A percentile compares a stretch with the other conserved stretches of the same genome.
These are phyloP conservation scores for Drosophila jambulina DNA, from an alignment of 1,140 invertebrate genomes.

Conservation along the genomic window DNA sequence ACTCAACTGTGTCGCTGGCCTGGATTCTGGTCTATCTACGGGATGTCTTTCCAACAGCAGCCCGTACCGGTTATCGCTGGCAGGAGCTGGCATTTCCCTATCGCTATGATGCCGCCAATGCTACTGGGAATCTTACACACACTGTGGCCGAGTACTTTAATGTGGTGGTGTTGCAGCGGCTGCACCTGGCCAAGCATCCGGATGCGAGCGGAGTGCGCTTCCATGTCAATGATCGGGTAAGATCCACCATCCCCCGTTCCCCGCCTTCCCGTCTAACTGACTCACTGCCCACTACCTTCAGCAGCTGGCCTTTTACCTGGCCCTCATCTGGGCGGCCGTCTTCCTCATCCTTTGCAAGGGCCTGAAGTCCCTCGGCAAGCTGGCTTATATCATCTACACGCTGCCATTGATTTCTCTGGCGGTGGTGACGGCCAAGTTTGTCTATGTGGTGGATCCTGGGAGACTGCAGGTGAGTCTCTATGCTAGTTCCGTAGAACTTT, in stretches of 20 bases:
- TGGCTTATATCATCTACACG: constrained; percentile 83
- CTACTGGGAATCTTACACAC: constrained; percentile 89
- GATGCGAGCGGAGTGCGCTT: constrained; percentile 68
- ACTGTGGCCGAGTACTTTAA: constrained; percentile 94
- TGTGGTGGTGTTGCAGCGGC: constrained; percentile 91
- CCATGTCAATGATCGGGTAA: constrained; percentile 82
- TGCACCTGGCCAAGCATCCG: constrained; percentile 86
- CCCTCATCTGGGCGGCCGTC: constrained; percentile 95
- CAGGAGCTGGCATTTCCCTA: constrained; percentile 89
- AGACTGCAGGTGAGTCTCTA: constrained; percentile 61
- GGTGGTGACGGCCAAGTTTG: constrained; percentile 69
- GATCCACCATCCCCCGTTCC: constrained; percentile 12
- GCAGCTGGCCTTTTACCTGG: constrained; percentile 95
- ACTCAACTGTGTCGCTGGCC: constrained; percentile 93
- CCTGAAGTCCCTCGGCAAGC: constrained; percentile 93
- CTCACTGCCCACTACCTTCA: constrained; percentile 43
- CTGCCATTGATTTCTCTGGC: constrained; percentile 63
- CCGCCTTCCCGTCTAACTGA: constrained; percentile 31
- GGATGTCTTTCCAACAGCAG: constrained; percentile 94
- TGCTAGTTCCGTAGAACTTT: neutral
- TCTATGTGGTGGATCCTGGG: constrained; percentile 69
- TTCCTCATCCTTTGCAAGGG: constrained; percentile 96
- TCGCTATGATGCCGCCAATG: constrained; percentile 84
- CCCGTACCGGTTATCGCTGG: constrained; percentile 92
- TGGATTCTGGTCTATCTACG: constrained; percentile 96